Conservation (phyloP, 2,797 vertebrate species). For the Zalophus californianus region DNA sequence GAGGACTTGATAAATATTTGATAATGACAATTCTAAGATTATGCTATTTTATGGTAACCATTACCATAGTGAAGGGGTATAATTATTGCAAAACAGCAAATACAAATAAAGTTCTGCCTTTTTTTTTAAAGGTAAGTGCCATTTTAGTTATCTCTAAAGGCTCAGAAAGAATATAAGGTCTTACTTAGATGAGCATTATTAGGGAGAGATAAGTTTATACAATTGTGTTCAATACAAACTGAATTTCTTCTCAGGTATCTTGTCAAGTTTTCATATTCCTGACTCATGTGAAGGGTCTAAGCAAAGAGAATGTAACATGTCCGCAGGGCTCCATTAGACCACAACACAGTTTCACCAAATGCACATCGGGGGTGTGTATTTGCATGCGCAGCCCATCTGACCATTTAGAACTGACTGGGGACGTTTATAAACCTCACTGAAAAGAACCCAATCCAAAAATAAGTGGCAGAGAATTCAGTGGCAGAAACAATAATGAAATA, state of each 20-base stretch:
- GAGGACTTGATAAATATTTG: constrained; percentile 59
- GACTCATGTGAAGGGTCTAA: background rate
- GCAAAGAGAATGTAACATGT: background rate
- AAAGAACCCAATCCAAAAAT: constrained; percentile 21
- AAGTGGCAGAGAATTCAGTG: background rate
- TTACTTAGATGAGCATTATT: constrained; percentile 14
- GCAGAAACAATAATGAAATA: constrained; percentile 25
- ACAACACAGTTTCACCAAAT: background rate
- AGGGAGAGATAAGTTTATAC: background rate
- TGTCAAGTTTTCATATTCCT: constrained; percentile 25
- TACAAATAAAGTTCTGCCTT: background rate
- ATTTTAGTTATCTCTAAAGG: constrained; percentile 13
- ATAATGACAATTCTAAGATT: constrained; percentile 62
- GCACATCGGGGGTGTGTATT: background rate
- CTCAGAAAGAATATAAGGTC: background rate
- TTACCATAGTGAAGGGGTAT: constrained; percentile 16
- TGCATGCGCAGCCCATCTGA: background rate
- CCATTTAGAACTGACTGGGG: background rate
- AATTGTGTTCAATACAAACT: background rate
- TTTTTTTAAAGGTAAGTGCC: background rate
- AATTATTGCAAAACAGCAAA: constrained; percentile 48
- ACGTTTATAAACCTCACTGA: background rate
- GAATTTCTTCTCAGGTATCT: background rate
- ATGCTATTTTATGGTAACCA: constrained; percentile 39
- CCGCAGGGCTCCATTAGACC: background rate